These are phyloP conservation scores for Zapus hudsonius DNA, from an alignment of 2,113 vertebrate species.

Conservation along the genomic window DNA sequence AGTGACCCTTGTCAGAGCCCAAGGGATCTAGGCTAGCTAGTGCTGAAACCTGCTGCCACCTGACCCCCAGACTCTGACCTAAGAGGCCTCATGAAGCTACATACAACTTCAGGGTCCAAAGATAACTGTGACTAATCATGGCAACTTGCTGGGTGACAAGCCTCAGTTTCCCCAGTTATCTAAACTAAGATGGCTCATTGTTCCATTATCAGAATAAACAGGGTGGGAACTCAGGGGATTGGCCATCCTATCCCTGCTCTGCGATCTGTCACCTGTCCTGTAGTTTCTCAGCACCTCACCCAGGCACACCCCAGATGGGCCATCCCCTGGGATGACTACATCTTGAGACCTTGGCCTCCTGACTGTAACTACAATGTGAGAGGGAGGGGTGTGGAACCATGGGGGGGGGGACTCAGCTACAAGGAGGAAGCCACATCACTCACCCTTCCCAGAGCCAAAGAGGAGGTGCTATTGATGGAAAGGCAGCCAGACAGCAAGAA, in stretches of 20 bases:
- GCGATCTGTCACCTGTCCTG: not conserved
- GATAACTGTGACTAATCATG: not conserved
- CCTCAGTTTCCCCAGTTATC: not conserved
- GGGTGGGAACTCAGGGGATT: not conserved
- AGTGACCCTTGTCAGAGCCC: not conserved
- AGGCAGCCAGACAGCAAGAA: not conserved
- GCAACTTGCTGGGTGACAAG: not conserved
- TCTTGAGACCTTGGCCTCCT: not conserved
- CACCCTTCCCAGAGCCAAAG: not conserved
- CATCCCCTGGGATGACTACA: not conserved
- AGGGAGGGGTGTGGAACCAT: not conserved
- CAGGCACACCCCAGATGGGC: not conserved
- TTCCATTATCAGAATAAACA: not conserved
- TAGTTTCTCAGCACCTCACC: not conserved
- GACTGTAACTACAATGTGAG: not conserved
- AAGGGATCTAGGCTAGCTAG: not conserved
- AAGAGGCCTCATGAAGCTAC: not conserved
- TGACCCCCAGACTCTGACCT: not conserved
- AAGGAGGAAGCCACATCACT: not conserved
- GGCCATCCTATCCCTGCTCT: not conserved
- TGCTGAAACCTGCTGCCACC: not conserved
- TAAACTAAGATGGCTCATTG: not conserved
- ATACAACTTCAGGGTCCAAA: not conserved
- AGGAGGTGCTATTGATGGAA: not conserved
- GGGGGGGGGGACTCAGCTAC: not conserved